Evolutionary conservation across 2,113 vertebrate species (phyloP), one percentile per base, ranked within the genome.

Genomic region (Chaetodon auriga): DNA sequence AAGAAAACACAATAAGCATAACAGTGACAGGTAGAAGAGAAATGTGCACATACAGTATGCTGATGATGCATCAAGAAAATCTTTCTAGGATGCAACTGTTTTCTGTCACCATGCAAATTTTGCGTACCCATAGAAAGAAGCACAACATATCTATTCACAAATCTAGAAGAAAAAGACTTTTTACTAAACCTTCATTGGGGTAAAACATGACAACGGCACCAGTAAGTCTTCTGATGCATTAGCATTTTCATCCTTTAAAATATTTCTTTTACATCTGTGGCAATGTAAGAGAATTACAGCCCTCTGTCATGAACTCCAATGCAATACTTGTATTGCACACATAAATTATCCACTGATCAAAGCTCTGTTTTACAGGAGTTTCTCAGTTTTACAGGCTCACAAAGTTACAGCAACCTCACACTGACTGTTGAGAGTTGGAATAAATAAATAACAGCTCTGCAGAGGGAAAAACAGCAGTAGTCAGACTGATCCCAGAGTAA

Each of bases 1-100:
- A 91, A 94, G 97, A 93, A 85, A 93, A 92, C 96, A 97, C 97
- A 97, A 96, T 99, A 97, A 98, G 97, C 97, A 96, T 96, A 90
- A 97, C 96, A 97, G 96, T 94, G 96, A 97, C 96, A 97, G 93
- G 87, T 96, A 93, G 93, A 94, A 92, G 94, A 93, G 94, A 96
- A 96, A 96, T 89, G 96, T 96, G 90, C 91, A 97, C 96, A 97
- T 94, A 97, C 95, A 90, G 63, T 87, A 96, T 93, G 88, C 83
- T 70, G 88, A 91, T 87, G 89, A 83, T 6, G 57, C 78, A 84
- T 82, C 81, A 76, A 72, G 84, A 81, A 80, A 87, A 83, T 73
- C 77, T 61, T 60, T 78, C 76, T 49, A 43, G 58, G 82, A 76
- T 64, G 82, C 72, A 84, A 51, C 6, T 54, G 23, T 64, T 79